phyloP scores from a whole-genome alignment of 2,888 invertebrate genomes.

The Drosophila meridionalis region DNA sequence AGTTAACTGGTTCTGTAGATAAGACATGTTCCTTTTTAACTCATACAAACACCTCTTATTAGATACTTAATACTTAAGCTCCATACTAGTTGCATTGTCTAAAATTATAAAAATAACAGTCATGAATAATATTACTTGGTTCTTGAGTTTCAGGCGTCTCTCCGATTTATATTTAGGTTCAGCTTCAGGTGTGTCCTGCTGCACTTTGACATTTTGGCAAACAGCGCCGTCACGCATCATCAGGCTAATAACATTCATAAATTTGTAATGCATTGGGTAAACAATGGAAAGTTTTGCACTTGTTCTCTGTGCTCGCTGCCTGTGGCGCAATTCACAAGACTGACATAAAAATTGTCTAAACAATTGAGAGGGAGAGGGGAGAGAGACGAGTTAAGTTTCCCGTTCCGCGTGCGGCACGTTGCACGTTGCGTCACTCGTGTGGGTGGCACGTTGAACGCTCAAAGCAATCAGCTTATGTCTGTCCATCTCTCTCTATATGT shows the following conservation, averaged over 20 bases:
- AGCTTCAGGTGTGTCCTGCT: conserved; percentile 30
- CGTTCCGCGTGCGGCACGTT: conserved; percentile 15
- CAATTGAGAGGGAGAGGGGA: conserved; percentile 25
- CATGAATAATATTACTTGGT: not conserved
- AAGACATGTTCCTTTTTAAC: not conserved
- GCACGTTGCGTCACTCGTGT: conserved; percentile 41
- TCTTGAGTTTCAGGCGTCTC: not conserved
- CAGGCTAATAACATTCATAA: conserved; percentile 45
- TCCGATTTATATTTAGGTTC: not conserved
- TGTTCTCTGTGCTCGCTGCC: conserved; percentile 3
- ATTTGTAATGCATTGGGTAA: conserved; percentile 43
- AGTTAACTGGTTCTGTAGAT: not conserved
- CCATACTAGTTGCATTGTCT: not conserved
- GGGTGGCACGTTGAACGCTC: conserved; percentile 21
- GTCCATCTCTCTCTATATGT: not conserved
- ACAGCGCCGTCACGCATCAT: conserved; percentile 16
- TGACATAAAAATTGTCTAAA: conserved; percentile 60
- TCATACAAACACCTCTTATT: no score
- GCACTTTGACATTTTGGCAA: conserved; percentile 33
- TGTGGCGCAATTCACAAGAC: conserved; percentile 34
- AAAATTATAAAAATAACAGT: not conserved
- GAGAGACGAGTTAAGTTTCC: conserved; percentile 23
- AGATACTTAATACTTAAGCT: not conserved
- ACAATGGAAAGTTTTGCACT: conserved; percentile 48
- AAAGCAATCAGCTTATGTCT: conserved; percentile 35